Conservation (phyloP, 2,113 vertebrate species). For the Donacobius atricapilla region DNA sequence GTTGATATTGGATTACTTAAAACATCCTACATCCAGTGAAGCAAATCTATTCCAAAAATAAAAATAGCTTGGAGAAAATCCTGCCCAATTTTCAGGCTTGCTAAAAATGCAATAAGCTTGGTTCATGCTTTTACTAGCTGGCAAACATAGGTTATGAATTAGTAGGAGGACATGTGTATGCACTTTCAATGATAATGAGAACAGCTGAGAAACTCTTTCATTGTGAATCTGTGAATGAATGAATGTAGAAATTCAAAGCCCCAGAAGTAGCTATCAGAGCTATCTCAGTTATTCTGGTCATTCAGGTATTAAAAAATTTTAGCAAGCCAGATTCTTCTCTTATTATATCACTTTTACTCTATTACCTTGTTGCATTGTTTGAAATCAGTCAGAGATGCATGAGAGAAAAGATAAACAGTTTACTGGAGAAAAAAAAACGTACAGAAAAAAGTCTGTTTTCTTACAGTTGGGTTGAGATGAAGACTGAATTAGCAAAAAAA, state of each 20-base stretch:
- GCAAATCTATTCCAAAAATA: conserved; percentile 8
- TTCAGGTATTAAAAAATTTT: neutral
- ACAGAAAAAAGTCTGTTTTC: neutral
- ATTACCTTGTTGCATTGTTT: neutral
- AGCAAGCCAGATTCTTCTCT: neutral
- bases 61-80: conserved; percentile 23
- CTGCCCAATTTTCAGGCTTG: conserved; percentile 15
- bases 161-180: conserved; percentile 32
- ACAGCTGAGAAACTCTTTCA: conserved; percentile 13
- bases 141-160: conserved; percentile 37
- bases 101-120: conserved; percentile 10
- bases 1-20: conserved; percentile 5
- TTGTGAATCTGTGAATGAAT: conserved; percentile 17
- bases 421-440: neutral
- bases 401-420: neutral
- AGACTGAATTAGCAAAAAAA: neutral
- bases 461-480: neutral
- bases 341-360: neutral
- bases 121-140: conserved; percentile 22
- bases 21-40: neutral
- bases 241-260: neutral
- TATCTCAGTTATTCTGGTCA: neutral
- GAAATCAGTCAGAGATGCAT: neutral
- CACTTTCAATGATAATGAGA: conserved; percentile 22
- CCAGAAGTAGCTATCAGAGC: neutral